A percentile compares a stretch with the other conserved stretches of the same genome.
phyloP scores from a whole-genome alignment of 2,888 invertebrate species.

The Oligia fasciuncula region DNA sequence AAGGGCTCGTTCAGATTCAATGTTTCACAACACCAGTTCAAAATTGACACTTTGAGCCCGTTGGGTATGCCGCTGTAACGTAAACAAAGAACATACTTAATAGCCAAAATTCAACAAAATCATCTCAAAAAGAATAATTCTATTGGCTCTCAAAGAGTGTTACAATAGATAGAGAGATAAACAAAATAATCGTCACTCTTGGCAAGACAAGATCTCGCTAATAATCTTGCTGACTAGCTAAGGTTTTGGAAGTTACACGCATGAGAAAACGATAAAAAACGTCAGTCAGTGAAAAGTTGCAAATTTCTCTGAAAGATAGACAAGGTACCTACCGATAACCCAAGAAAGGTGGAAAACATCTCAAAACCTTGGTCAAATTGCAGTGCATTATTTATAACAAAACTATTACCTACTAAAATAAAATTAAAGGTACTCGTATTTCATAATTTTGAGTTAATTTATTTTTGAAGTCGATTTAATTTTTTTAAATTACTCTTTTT shows the following conservation, averaged over 20 bases:
- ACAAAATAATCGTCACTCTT: background rate
- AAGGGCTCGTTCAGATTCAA: constrained; percentile 81
- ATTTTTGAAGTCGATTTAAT: no score
- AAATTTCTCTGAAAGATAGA: background rate
- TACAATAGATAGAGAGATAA: background rate
- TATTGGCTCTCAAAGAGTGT: background rate
- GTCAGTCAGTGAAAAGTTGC: fast-evolving
- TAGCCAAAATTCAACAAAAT: background rate
- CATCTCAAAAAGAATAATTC: background rate
- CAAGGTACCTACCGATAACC: background rate
- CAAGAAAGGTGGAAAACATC: background rate
- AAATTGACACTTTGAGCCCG: constrained; percentile 80
- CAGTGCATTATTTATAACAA: no score
- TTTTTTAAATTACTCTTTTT: background rate
- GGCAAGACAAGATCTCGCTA: background rate
- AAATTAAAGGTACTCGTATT: no score
- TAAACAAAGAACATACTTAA: constrained; percentile 36
- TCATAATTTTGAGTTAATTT: no score
- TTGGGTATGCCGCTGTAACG: constrained; percentile 79
- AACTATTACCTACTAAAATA: no score
- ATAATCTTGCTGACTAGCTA: background rate
- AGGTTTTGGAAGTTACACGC: background rate
- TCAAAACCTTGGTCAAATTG: no score
- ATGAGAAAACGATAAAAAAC: background rate
- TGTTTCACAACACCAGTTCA: constrained; percentile 86